Conservation (phyloP, 2,113 vertebrate species). For the Cheilinus undulatus region DNA sequence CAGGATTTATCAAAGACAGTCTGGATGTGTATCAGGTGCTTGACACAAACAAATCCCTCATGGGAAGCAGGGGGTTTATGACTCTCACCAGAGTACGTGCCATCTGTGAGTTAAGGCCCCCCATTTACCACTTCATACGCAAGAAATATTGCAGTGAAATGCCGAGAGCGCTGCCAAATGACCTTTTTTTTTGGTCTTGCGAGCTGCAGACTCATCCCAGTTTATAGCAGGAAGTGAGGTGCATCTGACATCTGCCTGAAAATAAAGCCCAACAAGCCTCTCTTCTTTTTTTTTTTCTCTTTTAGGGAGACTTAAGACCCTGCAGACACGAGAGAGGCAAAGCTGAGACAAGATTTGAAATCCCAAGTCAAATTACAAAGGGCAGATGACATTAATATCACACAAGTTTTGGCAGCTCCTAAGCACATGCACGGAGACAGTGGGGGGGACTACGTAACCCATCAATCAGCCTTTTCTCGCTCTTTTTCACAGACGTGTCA, state of each 20-base stretch:
- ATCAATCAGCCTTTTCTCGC: constrained; percentile 52
- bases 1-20: constrained; percentile 38
- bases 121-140: constrained; percentile 42
- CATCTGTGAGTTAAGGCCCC: constrained; percentile 60
- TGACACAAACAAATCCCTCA: constrained; percentile 50
- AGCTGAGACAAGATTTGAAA: constrained; percentile 72
- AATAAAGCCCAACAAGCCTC: constrained; percentile 46
- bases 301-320: constrained; percentile 35
- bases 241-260: constrained; percentile 63
- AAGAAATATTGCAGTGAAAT: constrained; percentile 57
- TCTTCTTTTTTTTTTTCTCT: constrained; percentile 9
- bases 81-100: constrained; percentile 49
- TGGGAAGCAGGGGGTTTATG: constrained; percentile 39
- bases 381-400: constrained; percentile 82
- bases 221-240: constrained; percentile 55
- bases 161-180: constrained; percentile 55
- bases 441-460: constrained; percentile 26
- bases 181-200: constrained; percentile 35
- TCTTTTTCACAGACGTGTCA: constrained; percentile 25
- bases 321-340: constrained; percentile 47
- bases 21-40: constrained; percentile 32
- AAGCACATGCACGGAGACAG: constrained; percentile 58
- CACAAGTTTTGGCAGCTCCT: constrained; percentile 74
- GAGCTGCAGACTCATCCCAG: constrained; percentile 48
- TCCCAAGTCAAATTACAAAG: constrained; percentile 77